Evolutionary conservation across 30 jellyfish, hydroid and myxozoan genomes (phyloP).

Genomic region (Clytia hemisphaerica): DNA sequence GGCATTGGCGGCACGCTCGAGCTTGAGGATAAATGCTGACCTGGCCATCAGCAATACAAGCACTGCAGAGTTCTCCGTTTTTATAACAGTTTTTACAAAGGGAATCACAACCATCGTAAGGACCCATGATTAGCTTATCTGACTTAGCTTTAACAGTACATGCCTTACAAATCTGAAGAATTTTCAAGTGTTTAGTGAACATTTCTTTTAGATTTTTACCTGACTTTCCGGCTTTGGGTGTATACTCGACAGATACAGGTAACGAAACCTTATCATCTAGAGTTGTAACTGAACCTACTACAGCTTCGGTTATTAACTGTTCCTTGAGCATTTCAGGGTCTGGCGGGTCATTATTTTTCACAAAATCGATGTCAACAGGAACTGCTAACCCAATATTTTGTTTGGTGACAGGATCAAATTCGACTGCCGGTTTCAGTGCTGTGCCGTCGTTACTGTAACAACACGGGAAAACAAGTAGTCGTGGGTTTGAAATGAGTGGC

Average conservation of each 20-base stretch:
- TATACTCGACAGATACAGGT: constrained; percentile 38
- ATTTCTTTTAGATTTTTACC: constrained; percentile 22
- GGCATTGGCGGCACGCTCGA: constrained; percentile 15
- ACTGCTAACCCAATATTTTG: constrained; percentile 30
- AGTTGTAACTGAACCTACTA: constrained; percentile 31
- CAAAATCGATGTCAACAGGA: constrained; percentile 27
- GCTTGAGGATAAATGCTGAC: neutral
- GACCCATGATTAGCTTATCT: constrained; percentile 6
- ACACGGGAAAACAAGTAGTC: no score
- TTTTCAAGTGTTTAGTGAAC: constrained; percentile 31
- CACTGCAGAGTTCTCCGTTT: constrained; percentile 5
- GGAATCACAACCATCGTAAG: neutral
- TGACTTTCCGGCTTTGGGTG: constrained; percentile 38
- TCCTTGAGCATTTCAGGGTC: constrained; percentile 31
- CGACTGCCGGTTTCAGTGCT: no score
- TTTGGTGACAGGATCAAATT: constrained; percentile 29
- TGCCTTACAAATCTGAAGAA: constrained; percentile 37
- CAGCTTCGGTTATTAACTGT: constrained; percentile 35
- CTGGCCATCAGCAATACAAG: constrained; percentile 2
- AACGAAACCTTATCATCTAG: constrained; percentile 29
- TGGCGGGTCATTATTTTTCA: constrained; percentile 27
- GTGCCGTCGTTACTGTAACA: constrained; percentile 24
- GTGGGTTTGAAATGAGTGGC: constrained; percentile 21
- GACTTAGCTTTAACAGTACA: constrained; percentile 24
- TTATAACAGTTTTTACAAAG: constrained; percentile 14